Base-by-base conservation (phyloP, 1,140 invertebrate species). In the Heliconius nattereri region DNA sequence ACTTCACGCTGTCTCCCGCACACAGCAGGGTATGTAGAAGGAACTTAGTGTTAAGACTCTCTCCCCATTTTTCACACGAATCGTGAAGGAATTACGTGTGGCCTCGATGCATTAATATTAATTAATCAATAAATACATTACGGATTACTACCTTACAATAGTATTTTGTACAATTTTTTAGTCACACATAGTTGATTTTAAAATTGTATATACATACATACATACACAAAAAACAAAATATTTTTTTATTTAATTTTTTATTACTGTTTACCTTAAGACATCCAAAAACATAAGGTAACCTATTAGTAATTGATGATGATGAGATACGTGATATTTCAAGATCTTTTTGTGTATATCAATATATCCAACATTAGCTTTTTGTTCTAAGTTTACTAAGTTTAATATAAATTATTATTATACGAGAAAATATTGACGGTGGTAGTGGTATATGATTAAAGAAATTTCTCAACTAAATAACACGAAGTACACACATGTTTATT, bases 291-390 rank as follows among this genome's bases (percentile, higher is more conserved):
- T 37, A 20, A 40, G 13, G 32, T 72, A 72, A 40, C 71, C 7
- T 72, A 72, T 13, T 16, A 66, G 60, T 66, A 66, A 66, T 29
- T 72, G 49, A 52, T 52, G 49, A 52, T 52, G 35, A 35, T 72
- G 20, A 37, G 29, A 76, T 19, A 29, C 11, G 29, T n/a, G 54
- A 26, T 23, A 60, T 76, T 71, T 71, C 35, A 77, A 49, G 40
- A 52, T 20, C 70, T 77, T 77, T 77, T 77, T 77, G 76, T 77
- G 45, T 13, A 40, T 37, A 57, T 66, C 20, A 52, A 45, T 45
- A 71, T 70, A 37, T 19, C 2, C 57, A 76, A 76, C 71, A 40
- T 72, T 77, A 16, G 26, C 57, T 77, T 77, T 72, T 77, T 77
- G 70, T 49, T 16, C 23, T 54, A 23, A 45, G 70, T 72, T 71